These are phyloP conservation scores for Hydrochoerus hydrochaeris DNA, from an alignment of 2,113 vertebrate species.

Conservation along the genomic window DNA sequence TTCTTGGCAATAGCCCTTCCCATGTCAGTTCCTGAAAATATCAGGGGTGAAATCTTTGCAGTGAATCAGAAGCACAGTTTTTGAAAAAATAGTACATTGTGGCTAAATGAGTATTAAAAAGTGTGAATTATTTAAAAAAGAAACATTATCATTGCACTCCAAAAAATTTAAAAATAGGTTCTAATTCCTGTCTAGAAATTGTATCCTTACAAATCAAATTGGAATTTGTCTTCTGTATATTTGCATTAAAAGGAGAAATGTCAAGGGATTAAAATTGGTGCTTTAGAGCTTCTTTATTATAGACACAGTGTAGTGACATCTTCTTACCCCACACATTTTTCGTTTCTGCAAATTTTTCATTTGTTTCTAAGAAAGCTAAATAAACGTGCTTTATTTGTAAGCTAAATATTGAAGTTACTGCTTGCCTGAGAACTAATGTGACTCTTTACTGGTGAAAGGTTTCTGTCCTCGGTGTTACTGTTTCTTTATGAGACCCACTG, in stretches of 20 bases:
- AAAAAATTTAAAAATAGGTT: background rate
- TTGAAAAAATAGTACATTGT: background rate
- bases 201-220: background rate
- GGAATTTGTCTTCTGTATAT: background rate
- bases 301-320: background rate
- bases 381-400: constrained; percentile 66
- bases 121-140: background rate
- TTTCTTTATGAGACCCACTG: background rate
- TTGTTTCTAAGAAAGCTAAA: constrained; percentile 48
- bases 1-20: background rate
- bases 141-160: background rate
- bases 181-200: background rate
- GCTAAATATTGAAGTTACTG: constrained; percentile 61
- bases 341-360: constrained; percentile 36
- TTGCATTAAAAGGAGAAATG: constrained; percentile 52
- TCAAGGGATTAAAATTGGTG: constrained; percentile 43
- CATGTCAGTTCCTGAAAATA: background rate
- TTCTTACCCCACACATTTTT: background rate
- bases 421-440: constrained; percentile 31
- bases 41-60: background rate
- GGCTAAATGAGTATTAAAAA: background rate
- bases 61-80: background rate
- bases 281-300: constrained; percentile 3
- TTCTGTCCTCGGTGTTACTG: background rate
- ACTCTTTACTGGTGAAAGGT: background rate